A percentile compares a stretch with the other conserved stretches of the same genome.
Conservation (phyloP, 1,140 invertebrate species). For the Helicoverpa zea region DNA sequence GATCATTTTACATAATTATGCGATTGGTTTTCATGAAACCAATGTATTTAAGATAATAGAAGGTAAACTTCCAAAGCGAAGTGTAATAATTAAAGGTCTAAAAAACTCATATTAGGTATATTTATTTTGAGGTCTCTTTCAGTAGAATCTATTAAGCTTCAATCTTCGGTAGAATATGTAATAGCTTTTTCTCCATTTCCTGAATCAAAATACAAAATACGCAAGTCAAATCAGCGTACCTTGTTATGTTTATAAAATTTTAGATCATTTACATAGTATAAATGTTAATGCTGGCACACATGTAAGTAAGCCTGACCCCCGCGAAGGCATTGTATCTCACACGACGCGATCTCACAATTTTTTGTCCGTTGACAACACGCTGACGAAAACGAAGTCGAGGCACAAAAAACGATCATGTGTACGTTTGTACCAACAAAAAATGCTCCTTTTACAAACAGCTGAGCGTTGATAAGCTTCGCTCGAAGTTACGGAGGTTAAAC, state of each 20-base stretch:
- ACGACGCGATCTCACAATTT: slow-evolving; percentile 64
- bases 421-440: slow-evolving; percentile 53
- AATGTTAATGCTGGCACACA: slow-evolving; percentile 47
- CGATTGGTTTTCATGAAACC: neutral
- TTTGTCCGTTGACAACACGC: slow-evolving; percentile 58
- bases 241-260: neutral
- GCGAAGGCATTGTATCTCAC: slow-evolving; percentile 62
- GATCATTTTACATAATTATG: neutral
- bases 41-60: neutral
- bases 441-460: slow-evolving; percentile 66
- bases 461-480: slow-evolving; percentile 61
- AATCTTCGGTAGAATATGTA: too few relatives aligned
- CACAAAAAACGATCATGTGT: slow-evolving; percentile 64
- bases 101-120: too few relatives aligned
- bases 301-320: slow-evolving; percentile 46
- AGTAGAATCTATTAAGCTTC: too few relatives aligned
- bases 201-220: too few relatives aligned
- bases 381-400: slow-evolving; percentile 48
- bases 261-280: slow-evolving; percentile 26
- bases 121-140: too few relatives aligned
- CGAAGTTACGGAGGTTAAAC: neutral
- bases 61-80: too few relatives aligned
- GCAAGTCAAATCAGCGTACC: too few relatives aligned
- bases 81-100: too few relatives aligned
- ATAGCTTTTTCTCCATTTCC: too few relatives aligned